These are phyloP conservation scores for Cirrhinus mrigala DNA, from an alignment of 2,797 vertebrate species.

Conservation along the genomic window DNA sequence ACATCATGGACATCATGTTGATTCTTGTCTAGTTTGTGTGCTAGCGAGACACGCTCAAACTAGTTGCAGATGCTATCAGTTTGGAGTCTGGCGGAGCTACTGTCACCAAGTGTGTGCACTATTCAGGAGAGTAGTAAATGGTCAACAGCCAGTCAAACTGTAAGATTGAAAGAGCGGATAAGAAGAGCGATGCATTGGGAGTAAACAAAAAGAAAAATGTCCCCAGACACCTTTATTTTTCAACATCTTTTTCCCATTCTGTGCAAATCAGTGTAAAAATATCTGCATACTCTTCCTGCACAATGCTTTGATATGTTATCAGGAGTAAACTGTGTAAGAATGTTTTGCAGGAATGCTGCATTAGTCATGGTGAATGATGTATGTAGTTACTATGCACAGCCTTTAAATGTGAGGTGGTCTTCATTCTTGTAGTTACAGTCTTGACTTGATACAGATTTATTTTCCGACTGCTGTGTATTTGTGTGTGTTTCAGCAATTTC, in stretches of 20 bases:
- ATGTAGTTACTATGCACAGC: not conserved
- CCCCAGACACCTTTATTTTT: not conserved
- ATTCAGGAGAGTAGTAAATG: too few relatives aligned
- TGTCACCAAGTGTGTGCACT: too few relatives aligned
- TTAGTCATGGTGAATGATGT: not conserved
- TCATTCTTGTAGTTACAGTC: not conserved
- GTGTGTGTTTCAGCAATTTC: constrained; percentile 86
- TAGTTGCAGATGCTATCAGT: too few relatives aligned
- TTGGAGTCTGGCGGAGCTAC: too few relatives aligned
- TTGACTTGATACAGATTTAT: not conserved
- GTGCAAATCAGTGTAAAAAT: not conserved
- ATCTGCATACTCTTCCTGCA: not conserved
- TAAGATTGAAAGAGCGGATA: too few relatives aligned
- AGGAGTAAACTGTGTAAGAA: not conserved
- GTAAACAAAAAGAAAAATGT: not conserved
- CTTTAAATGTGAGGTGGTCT: not conserved
- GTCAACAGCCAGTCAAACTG: too few relatives aligned
- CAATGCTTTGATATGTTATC: not conserved
- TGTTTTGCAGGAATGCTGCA: not conserved
- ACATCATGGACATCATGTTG: too few relatives aligned
- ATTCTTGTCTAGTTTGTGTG: too few relatives aligned
- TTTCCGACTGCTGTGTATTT: not conserved
- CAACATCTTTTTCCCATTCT: not conserved
- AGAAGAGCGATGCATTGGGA: too few relatives aligned
- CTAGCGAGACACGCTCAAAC: too few relatives aligned